Evolutionary conservation across 92 coral and sea anemone species (phyloP).

Genomic region (Scolanthus callimorphus): DNA sequence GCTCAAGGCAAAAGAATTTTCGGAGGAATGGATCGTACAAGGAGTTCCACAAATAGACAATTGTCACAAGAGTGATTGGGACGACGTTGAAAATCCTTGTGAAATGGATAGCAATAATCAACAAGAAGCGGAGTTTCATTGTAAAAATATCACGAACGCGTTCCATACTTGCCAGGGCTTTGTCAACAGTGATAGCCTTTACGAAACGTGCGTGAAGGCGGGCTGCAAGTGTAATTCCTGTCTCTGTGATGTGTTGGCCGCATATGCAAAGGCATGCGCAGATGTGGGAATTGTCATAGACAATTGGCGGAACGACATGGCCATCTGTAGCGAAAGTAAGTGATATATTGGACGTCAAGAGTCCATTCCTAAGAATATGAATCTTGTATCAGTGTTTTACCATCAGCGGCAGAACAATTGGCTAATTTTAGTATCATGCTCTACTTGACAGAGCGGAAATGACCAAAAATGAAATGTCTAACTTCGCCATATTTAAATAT

Average conservation of each 20-base stretch:
- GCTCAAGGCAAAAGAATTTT: slow-evolving; percentile 61
- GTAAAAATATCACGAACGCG: slow-evolving; percentile 62
- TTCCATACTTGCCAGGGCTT: slow-evolving; percentile 63
- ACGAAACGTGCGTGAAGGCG: slow-evolving; percentile 62
- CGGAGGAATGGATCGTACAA: slow-evolving; percentile 73
- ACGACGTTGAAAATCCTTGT: slow-evolving; percentile 47
- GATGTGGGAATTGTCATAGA: slow-evolving; percentile 62
- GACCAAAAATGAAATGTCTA: no score
- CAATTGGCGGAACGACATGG: slow-evolving; percentile 48
- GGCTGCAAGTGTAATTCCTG: slow-evolving; percentile 74
- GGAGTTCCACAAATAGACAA: slow-evolving; percentile 19
- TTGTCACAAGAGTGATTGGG: slow-evolving; percentile 57
- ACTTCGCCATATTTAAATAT: no score
- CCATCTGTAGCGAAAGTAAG: slow-evolving; percentile 52
- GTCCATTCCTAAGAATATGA: no score
- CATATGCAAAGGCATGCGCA: slow-evolving; percentile 85
- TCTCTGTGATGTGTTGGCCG: slow-evolving; percentile 61
- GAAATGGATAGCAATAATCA: slow-evolving; percentile 40
- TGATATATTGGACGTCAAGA: no score
- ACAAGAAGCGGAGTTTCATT: slow-evolving; percentile 37
- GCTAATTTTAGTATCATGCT: no score
- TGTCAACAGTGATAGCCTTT: slow-evolving; percentile 35
- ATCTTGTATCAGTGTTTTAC: no score
- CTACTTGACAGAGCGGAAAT: no score
- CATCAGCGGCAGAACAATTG: no score